Base-by-base conservation (phyloP, 2,113 vertebrate species). In the Otus sunia region DNA sequence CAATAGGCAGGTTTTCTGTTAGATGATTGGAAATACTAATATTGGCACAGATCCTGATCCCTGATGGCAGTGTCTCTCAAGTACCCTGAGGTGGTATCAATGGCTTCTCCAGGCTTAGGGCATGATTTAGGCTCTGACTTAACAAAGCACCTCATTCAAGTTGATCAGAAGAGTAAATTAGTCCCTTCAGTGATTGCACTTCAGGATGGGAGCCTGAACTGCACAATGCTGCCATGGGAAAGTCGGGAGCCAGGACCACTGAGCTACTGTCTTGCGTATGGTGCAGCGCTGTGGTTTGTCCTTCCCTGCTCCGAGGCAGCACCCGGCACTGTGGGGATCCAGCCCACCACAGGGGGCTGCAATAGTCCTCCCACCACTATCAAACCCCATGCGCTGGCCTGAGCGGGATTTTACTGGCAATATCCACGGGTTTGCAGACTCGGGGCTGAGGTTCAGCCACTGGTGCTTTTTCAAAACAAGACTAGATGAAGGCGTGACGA, bases 301-400 rank as follows among this genome's bases (percentile, higher is more conserved):
- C 41, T 10, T 58, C 49, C 18, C 15, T 50, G 22, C n/a, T 53
- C 23, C 1, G 18, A 58, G 50, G 11, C 50, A 63, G 55, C 68
- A 62, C 18, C 14, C 2, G 0, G 41, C 12, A 16, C 8, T 34
- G 29, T 4, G 7, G 27, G 50, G 30, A 29, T 76, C 18, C 30
- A 68, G 47, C 21, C 72, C 21, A 1, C 9, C 3, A 1, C 43
- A 11, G 10, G 23, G 17, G 7, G 3, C 21, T 83, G 27, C 21
- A 15, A 5, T 17, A 20, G 25, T 63, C 47, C 47, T 58, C 29
- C 34, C 45, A 10, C 0, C 0, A 15, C 41, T 53, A 5, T 16
- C 5, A 1, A 21, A 20, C 19, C 11, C 32, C 9, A 0, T 25
- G 27, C 7, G 5, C 18, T 41, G 2, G 0, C 23, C 22, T 66